phyloP scores from a whole-genome alignment of 2,113 vertebrate genomes.

The Motacilla tschutschensis region DNA sequence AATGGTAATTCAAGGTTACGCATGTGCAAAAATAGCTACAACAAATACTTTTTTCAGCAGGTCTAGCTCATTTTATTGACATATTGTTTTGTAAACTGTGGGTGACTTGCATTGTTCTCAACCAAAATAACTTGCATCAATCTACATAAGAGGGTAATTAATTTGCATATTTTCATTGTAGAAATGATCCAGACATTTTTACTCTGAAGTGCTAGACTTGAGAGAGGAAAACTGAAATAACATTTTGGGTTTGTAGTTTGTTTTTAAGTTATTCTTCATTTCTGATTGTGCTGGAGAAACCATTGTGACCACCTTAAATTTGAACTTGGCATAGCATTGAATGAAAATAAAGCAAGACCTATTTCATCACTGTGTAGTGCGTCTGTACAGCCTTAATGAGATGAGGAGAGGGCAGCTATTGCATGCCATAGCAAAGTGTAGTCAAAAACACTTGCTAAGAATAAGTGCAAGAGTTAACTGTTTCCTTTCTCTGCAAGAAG shows the following conservation, averaged over 20 bases:
- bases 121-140: conserved; percentile 54
- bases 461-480: conserved; percentile 44
- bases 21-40: conserved; percentile 50
- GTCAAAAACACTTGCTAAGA: conserved; percentile 33
- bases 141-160: conserved; percentile 56
- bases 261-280: neutral
- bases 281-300: neutral
- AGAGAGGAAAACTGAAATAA: conserved; percentile 10
- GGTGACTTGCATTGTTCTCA: conserved; percentile 59
- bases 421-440: conserved; percentile 22
- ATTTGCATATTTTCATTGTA: conserved; percentile 61
- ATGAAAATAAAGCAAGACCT: conserved; percentile 63
- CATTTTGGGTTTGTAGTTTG: neutral
- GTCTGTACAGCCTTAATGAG: conserved; percentile 62
- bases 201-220: neutral
- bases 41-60: conserved; percentile 47
- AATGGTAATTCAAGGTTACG: conserved; percentile 50
- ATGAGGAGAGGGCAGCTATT: conserved; percentile 54
- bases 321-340: conserved; percentile 37
- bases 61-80: conserved; percentile 65
- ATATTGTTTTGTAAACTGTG: conserved; percentile 66
- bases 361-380: conserved; percentile 26
- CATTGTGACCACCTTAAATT: conserved; percentile 39
- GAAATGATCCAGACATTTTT: conserved; percentile 28
- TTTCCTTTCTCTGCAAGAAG: neutral